These are phyloP conservation scores for Cryptocephalus primarius DNA, from an alignment of 2,888 invertebrate genomes.

Conservation along the genomic window DNA sequence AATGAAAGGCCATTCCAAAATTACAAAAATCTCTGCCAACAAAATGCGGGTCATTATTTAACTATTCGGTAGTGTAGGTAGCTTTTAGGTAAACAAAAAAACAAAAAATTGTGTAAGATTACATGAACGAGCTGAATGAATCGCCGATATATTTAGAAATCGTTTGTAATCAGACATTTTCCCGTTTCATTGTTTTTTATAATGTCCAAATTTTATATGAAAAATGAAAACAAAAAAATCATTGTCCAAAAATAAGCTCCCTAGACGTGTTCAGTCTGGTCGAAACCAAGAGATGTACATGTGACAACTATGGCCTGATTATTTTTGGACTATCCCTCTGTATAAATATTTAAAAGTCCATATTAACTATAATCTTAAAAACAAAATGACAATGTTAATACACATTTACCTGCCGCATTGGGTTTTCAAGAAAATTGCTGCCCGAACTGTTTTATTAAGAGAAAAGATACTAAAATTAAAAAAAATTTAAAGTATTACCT, in stretches of 20 bases:
- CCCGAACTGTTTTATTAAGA: constrained; percentile 12
- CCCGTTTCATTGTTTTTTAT: constrained; percentile 6
- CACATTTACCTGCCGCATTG: constrained; percentile 13
- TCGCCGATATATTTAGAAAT: constrained; percentile 2
- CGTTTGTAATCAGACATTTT: constrained; percentile 7
- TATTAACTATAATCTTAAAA: constrained; percentile 4
- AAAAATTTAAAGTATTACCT: constrained; percentile 26
- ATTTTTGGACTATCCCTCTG: not conserved
- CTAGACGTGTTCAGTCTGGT: not conserved
- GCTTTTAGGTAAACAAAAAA: constrained; percentile 17
- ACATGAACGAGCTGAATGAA: constrained; percentile 6
- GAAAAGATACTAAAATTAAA: constrained; percentile 1
- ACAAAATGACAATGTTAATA: constrained; percentile 18
- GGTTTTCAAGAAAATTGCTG: constrained; percentile 28
- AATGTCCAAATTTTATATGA: constrained; percentile 20
- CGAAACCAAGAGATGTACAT: not conserved
- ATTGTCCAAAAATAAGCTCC: constrained; percentile 11
- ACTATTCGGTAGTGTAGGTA: constrained; percentile 20
- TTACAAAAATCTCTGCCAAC: constrained; percentile 33
- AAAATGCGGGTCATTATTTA: constrained; percentile 30
- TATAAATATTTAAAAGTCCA: constrained; percentile 7
- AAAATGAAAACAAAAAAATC: constrained; percentile 4
- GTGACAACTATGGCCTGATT: not conserved
- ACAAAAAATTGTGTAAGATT: constrained; percentile 10
- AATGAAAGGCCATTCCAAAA: not conserved